Conservation (phyloP, 2,113 vertebrate species). For the Cyprinodon variegatus region DNA sequence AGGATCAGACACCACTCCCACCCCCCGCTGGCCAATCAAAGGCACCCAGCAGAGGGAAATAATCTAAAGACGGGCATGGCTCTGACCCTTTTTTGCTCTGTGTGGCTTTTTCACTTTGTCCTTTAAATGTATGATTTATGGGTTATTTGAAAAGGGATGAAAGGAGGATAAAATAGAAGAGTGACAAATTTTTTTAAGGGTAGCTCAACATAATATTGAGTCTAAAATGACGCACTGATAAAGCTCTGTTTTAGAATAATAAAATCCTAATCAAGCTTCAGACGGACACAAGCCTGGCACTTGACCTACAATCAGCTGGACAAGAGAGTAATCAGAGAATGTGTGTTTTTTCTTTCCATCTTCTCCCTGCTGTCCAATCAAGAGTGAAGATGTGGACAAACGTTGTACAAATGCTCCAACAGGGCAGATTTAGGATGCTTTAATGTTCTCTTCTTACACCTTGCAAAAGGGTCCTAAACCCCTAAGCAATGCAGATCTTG, state of each 20-base stretch:
- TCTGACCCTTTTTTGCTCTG: conserved; percentile 34
- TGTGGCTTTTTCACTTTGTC: background rate
- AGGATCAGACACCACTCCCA: conserved; percentile 14
- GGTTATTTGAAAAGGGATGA: conserved; percentile 37
- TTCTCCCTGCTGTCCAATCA: conserved; percentile 3
- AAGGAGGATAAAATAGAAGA: conserved; percentile 10
- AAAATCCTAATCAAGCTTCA: conserved; percentile 41
- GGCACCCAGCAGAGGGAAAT: conserved; percentile 24
- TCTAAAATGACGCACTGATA: conserved; percentile 25
- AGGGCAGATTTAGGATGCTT: conserved; percentile 24
- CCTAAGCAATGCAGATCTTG: too few species aligned
- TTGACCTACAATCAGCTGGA: conserved; percentile 52
- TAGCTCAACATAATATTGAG: conserved; percentile 3
- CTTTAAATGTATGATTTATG: conserved; percentile 17
- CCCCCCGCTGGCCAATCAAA: conserved; percentile 17
- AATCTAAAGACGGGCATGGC: conserved; percentile 9
- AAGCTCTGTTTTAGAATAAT: conserved; percentile 53
- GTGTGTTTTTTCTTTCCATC: background rate
- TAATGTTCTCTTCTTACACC: conserved; percentile 38
- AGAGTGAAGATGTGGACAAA: background rate
- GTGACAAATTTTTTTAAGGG: conserved; percentile 5
- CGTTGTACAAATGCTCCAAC: background rate
- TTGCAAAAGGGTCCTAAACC: too few species aligned
- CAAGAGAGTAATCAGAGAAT: conserved; percentile 24
- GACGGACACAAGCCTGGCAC: conserved; percentile 20